These are phyloP conservation scores for Mandrillus leucophaeus DNA, from an alignment of 2,113 vertebrate genomes.

Conservation along the genomic window DNA sequence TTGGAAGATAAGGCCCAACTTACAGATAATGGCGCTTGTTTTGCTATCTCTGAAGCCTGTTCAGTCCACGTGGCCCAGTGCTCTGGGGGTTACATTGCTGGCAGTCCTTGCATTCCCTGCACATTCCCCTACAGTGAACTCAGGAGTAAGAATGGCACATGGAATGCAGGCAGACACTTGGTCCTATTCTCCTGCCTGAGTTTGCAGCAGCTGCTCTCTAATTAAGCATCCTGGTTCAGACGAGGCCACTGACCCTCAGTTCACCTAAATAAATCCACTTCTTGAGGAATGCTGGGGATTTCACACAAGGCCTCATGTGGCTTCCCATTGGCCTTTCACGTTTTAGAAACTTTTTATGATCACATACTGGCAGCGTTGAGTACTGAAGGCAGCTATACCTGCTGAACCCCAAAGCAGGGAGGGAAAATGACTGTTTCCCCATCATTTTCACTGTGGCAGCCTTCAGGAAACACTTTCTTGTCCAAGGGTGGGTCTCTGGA, in stretches of 20 bases:
- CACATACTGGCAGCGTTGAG: not conserved
- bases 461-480: not conserved
- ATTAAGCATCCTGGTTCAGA: slow-evolving; percentile 56
- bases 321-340: not conserved
- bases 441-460: fast-evolving
- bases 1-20: not conserved
- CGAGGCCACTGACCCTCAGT: slow-evolving; percentile 19
- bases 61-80: not conserved
- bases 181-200: not conserved
- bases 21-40: not conserved
- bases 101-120: not conserved
- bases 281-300: slow-evolving; percentile 43
- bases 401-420: not conserved
- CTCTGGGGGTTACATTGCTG: not conserved
- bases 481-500: not conserved
- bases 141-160: not conserved
- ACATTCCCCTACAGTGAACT: not conserved
- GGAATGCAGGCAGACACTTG: not conserved
- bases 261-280: slow-evolving; percentile 4
- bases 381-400: not conserved
- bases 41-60: not conserved
- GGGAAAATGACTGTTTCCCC: not conserved
- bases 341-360: not conserved
- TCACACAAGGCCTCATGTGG: not conserved
- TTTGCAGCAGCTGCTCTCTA: slow-evolving; percentile 54